phyloP scores from a whole-genome alignment of 2,113 vertebrate species.

The Amblyornis subalaris region DNA sequence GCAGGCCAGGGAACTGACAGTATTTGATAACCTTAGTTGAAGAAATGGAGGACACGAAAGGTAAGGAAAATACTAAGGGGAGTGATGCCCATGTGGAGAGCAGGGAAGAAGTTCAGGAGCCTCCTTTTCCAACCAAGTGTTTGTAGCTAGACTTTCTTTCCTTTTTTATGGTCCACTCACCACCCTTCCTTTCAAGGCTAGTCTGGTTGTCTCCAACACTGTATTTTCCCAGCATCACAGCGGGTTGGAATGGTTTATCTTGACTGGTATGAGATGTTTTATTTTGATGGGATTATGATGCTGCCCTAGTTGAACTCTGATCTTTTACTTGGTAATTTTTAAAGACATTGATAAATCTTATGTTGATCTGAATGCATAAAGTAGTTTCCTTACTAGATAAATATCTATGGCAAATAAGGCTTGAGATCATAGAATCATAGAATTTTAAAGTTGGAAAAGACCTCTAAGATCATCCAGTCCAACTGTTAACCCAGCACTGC shows the following conservation, averaged over 20 bases:
- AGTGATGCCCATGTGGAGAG: neutral
- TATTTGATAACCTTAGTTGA: neutral
- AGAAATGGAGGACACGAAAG: neutral
- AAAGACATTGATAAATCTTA: neutral
- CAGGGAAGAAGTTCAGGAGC: neutral
- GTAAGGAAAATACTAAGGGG: neutral
- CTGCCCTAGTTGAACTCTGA: neutral
- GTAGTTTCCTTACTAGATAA: neutral
- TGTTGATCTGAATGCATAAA: neutral
- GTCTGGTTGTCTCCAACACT: neutral
- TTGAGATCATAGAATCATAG: neutral
- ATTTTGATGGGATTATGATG: neutral
- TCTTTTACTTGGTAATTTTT: neutral
- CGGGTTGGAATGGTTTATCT: neutral
- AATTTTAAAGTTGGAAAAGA: neutral
- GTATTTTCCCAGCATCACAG: neutral
- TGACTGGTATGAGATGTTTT: neutral
- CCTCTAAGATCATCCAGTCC: accelerated
- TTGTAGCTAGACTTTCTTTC: neutral
- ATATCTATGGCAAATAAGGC: neutral
- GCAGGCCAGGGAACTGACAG: neutral
- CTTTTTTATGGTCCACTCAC: neutral
- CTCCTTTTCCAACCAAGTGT: neutral
- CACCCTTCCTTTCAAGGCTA: neutral
- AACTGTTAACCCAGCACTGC: neutral